Evolutionary conservation across 1,140 invertebrate species (phyloP), one percentile per base, ranked within the genome.

Genomic region (Temnothorax nylanderi): DNA sequence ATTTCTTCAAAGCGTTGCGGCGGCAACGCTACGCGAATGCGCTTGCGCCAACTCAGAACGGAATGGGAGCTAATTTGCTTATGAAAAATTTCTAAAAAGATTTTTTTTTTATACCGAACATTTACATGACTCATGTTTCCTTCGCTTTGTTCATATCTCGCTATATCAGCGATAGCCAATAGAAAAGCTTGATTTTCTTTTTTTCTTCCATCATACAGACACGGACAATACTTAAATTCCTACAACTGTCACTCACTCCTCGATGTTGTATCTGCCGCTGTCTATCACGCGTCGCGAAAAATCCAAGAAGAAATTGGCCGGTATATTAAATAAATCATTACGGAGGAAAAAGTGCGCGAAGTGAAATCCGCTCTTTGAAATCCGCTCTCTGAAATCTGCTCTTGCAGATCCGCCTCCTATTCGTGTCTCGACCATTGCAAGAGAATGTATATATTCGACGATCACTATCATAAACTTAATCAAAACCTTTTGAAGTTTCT

Each of bases 151-250:
- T 60, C 1, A 7, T 62, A 5, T 54, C 32, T 21, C 34, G n/a
- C 3, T 80, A 26, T 44, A 65, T 51, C 16, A 37, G 26, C 32
- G 21, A 49, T 32, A 54, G 16, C 62, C 47, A 21, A 67, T 37
- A 26, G 3, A 51, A 67, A 4, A 67, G 21, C 13, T 44, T 6
- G 34, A 64, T 44, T 44, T 26, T 18, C 7, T n/a, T 80, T 64
- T 41, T 54, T 54, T 54, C 8, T 47, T 54, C n/a, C 4, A 6
- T 2, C 62, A 51, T 26, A 32, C 41, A 21, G n/a, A 1, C 34
- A 67, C 18, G 34, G 13, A 41, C 32, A 41, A 41, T 51, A 13
- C 62, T 80, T 67, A 80, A 80, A 80, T 80, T 80, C n/a, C 77
- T 7, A 1, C 32, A 65, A 67, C 77, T 80, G 77, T 80, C 77